Evolutionary conservation across 2,888 invertebrate species (phyloP), one percentile per base, ranked within the genome.

Genomic region (Monoplex corrugatus): DNA sequence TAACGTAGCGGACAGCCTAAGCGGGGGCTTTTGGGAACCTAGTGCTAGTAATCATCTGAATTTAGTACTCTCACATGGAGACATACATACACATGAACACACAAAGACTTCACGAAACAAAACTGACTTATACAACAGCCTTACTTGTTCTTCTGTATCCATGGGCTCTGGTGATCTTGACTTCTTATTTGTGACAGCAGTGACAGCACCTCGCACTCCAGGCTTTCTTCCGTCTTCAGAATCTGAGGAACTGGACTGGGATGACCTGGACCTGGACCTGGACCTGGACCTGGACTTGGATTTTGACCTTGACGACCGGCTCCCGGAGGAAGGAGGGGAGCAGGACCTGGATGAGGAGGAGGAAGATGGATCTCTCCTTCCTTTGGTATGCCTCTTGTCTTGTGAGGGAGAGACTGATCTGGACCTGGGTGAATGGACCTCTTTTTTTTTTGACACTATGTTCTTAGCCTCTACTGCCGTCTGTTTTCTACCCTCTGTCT

Each of bases 331-430:
- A 2, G 88, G 80, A 82, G 68, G 63, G 2, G 86, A 86, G n/a
- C 68, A 13, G 75, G 93, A 93, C 63, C 91, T 91, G 90, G 93
- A 92, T 45, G 87, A 83, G 38, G 87, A 87, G 32, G 88, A 83
- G 8, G 89, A 43, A 83, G 82, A 87, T 84, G 63, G 87, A 89
- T 89, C 89, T 90, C 16, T 75, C 85, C 50, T 84, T 85, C 16
- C 40, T 28, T 80, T 80, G 13, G 19, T 87, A 82, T 68, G 87
- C 89, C 8, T 75, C 86, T 86, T 87, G 85, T 80, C 43, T 90
- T 85, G 35, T 89, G 91, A 8, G 28, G 68, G 68, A 89, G 93
- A 93, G 87, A 89, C 91, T 13, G 93, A 93, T 35, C 92, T 91
- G 63, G 92, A 91, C 68, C 92, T 90, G 32, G 92, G 91, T 91